Conservation (phyloP, 2,113 vertebrate genomes). For the Upupa epops region DNA sequence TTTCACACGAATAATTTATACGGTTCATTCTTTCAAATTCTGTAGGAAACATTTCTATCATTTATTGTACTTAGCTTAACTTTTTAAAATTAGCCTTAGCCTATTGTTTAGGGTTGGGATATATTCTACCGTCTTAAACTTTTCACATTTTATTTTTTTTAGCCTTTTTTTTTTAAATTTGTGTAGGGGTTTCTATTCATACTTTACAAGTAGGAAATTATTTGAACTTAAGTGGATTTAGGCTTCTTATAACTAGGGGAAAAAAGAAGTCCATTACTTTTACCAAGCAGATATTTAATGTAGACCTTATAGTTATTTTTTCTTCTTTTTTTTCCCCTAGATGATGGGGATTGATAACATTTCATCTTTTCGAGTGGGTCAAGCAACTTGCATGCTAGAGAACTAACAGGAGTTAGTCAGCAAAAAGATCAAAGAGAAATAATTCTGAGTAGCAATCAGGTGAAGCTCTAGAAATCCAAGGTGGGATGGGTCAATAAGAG, state of each 20-base stretch:
- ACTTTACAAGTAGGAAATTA: constrained; percentile 10
- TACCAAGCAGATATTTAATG: background rate
- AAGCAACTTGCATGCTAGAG: background rate
- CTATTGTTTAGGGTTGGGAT: constrained; percentile 16
- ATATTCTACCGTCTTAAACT: constrained; percentile 23
- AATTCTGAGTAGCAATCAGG: constrained; percentile 17
- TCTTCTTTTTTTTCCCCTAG: background rate
- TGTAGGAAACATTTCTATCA: constrained; percentile 44
- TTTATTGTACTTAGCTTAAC: constrained; percentile 22
- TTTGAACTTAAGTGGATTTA: constrained; percentile 21
- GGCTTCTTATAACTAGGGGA: background rate
- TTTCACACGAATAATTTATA: constrained; percentile 86
- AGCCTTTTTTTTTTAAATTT: background rate
- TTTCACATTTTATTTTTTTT: background rate
- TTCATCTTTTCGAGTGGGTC: background rate
- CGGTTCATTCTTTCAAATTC: constrained; percentile 67
- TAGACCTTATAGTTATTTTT: background rate
- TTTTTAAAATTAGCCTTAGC: background rate
- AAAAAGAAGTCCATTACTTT: background rate
- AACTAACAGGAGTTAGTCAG: background rate
- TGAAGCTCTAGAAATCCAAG: constrained; percentile 2
- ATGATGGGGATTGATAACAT: background rate
- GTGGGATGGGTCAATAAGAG: background rate
- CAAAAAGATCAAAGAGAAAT: background rate
- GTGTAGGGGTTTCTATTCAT: constrained; percentile 2